Percentiles rank a stretch among this genome's conserved stretches.
These are phyloP conservation scores for Palythoa grandiflora DNA, from an alignment of 92 coral and sea anemone genomes.

Conservation along the genomic window DNA sequence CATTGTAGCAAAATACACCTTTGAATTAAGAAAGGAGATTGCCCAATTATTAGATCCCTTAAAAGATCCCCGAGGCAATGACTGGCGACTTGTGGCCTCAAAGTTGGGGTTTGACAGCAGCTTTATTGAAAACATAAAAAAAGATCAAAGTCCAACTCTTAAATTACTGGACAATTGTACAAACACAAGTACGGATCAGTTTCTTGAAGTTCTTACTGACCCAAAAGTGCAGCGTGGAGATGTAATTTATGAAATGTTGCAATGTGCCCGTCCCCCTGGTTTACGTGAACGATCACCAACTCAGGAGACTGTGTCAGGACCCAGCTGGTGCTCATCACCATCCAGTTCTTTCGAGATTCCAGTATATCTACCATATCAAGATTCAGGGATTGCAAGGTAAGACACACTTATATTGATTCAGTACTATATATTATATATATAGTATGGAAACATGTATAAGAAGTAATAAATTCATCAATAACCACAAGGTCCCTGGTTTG, in stretches of 20 bases:
- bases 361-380: not conserved
- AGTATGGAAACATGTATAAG: too few species aligned
- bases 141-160: slow-evolving; percentile 65
- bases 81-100: slow-evolving; percentile 86
- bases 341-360: slow-evolving; percentile 17
- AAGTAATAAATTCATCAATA: too few species aligned
- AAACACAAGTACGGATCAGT: slow-evolving; percentile 43
- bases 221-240: slow-evolving; percentile 63
- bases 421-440: too few species aligned
- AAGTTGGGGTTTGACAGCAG: slow-evolving; percentile 60
- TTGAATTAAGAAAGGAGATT: slow-evolving; percentile 72
- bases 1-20: slow-evolving; percentile 51
- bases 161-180: slow-evolving; percentile 68
- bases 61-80: slow-evolving; percentile 69
- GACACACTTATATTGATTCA: not conserved
- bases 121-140: slow-evolving; percentile 58
- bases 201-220: slow-evolving; percentile 65
- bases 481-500: too few species aligned
- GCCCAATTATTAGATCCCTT: slow-evolving; percentile 58
- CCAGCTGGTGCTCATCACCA: not conserved
- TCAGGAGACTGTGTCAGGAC: slow-evolving; percentile 2
- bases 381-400: not conserved
- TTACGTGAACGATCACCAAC: slow-evolving; percentile 46
- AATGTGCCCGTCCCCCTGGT: not conserved
- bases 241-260: slow-evolving; percentile 63